Percentiles rank a stretch among this genome's conserved stretches.
Conservation (phyloP, 2,113 vertebrate genomes). For the Paralichthys olivaceus region DNA sequence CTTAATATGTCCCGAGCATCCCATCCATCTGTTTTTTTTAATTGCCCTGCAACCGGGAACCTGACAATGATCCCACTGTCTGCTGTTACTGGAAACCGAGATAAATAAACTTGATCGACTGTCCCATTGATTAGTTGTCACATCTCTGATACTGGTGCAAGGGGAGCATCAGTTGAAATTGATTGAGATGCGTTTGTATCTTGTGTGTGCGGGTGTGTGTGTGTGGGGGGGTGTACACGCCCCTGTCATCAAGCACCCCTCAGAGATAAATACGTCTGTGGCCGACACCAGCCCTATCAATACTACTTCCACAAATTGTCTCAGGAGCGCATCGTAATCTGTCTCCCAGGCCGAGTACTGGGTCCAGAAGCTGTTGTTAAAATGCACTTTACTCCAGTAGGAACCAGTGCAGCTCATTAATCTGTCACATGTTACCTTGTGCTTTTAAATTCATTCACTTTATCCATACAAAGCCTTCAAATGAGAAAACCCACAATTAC, state of each 20-base stretch:
- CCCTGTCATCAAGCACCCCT: constrained; percentile 36
- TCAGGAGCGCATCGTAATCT: constrained; percentile 71
- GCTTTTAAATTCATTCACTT: constrained; percentile 9
- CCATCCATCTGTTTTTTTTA: constrained; percentile 58
- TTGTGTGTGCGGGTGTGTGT: constrained; percentile 19
- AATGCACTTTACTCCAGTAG: constrained; percentile 66
- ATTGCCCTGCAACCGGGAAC: constrained; percentile 74
- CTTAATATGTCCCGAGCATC: constrained; percentile 31
- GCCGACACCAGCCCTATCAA: constrained; percentile 65
- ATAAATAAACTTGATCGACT: constrained; percentile 77
- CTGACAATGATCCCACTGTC: constrained; percentile 69
- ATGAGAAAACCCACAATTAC: neutral
- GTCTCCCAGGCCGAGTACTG: constrained; percentile 38
- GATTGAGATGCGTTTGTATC: constrained; percentile 62
- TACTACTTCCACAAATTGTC: constrained; percentile 71
- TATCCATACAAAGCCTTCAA: neutral
- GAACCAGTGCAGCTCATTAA: constrained; percentile 27
- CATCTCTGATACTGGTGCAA: constrained; percentile 47
- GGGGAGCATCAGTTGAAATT: constrained; percentile 62
- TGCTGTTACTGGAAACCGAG: constrained; percentile 78
- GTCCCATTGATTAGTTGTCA: constrained; percentile 77
- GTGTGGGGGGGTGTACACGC: neutral
- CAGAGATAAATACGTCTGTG: constrained; percentile 66
- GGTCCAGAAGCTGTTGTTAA: constrained; percentile 62
- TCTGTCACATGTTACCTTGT: constrained; percentile 15